Evolutionary conservation across 2,113 vertebrate genomes (phyloP).

Genomic region (Delphinapterus leucas): DNA sequence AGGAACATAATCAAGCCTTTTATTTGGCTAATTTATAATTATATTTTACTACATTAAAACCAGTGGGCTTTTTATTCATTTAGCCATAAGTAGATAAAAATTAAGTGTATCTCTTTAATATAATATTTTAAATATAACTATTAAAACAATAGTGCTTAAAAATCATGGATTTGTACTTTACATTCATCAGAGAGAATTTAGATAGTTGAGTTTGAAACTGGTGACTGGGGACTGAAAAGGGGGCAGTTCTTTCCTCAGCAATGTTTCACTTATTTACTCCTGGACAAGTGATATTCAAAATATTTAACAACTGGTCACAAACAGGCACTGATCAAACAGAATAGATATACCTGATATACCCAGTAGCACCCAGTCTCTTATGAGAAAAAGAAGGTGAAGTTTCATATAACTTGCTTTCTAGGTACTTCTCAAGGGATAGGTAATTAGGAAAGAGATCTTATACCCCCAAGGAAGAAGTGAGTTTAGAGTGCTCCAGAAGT

Average conservation of each 20-base stretch:
- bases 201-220: background rate
- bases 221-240: background rate
- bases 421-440: background rate
- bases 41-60: background rate
- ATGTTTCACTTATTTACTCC: background rate
- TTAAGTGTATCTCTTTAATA: background rate
- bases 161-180: background rate
- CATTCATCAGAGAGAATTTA: background rate
- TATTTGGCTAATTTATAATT: constrained; percentile 24
- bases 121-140: constrained; percentile 15
- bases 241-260: background rate
- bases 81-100: background rate
- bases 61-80: constrained; percentile 10
- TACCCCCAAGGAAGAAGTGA: background rate
- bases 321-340: background rate
- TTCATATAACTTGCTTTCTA: background rate
- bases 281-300: background rate
- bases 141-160: background rate
- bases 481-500: background rate
- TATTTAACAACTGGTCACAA: background rate
- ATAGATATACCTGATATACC: background rate
- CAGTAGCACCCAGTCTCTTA: background rate
- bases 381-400: background rate
- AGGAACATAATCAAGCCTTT: background rate
- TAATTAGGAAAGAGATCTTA: background rate